Evolutionary conservation across 2,888 invertebrate species (phyloP).

Genomic region (Macrophya annulata): DNA sequence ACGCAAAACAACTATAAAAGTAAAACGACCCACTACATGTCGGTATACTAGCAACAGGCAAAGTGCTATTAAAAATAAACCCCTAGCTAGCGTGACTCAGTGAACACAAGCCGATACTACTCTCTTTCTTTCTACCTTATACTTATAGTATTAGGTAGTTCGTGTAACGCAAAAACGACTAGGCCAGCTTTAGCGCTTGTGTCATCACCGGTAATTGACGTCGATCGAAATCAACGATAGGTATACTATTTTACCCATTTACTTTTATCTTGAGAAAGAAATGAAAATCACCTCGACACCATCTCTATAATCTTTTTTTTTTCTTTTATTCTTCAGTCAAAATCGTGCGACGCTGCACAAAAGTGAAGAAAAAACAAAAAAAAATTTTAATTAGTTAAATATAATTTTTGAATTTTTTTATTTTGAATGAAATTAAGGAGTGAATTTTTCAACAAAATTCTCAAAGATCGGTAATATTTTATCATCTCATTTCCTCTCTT

Average conservation of each 20-base stretch:
- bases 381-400: too few relatives aligned
- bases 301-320: too few relatives aligned
- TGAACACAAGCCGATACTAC: neutral
- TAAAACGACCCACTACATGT: constrained; percentile 12
- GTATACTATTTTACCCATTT: neutral
- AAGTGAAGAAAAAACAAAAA: neutral
- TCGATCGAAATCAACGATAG: constrained; percentile 13
- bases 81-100: constrained; percentile 30
- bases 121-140: neutral
- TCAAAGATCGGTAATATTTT: too few relatives aligned
- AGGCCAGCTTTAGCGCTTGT: constrained; percentile 2
- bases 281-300: neutral
- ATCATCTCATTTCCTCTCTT: too few relatives aligned
- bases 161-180: neutral
- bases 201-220: constrained; percentile 35
- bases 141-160: neutral
- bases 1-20: constrained; percentile 37
- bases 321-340: too few relatives aligned
- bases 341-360: too few relatives aligned
- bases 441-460: too few relatives aligned
- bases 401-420: too few relatives aligned
- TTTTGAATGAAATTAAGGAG: too few relatives aligned
- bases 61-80: constrained; percentile 25
- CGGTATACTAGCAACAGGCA: constrained; percentile 32
- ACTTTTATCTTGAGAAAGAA: too few relatives aligned